Evolutionary conservation across 2,797 vertebrate species (phyloP).

Genomic region (Amniataba percoides): DNA sequence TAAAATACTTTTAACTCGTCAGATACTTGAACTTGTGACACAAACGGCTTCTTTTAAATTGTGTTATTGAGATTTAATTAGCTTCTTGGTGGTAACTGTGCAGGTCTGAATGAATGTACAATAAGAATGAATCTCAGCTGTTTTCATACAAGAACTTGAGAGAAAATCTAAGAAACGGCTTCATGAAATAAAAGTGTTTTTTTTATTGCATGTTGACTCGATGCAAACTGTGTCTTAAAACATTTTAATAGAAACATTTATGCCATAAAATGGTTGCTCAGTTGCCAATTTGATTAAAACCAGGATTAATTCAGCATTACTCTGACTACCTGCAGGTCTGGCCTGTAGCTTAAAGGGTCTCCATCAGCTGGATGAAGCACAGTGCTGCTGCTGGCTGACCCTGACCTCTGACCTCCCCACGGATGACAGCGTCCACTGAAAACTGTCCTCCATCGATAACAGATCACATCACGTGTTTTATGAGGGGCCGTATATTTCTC

Average conservation of each 20-base stretch:
- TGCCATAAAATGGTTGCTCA: background rate
- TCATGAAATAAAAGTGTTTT: background rate
- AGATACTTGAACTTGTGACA: no score
- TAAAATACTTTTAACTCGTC: no score
- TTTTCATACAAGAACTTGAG: no score
- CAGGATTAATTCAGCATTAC: no score
- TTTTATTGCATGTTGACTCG: background rate
- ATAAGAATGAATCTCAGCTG: no score
- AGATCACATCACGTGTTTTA: constrained; percentile 51
- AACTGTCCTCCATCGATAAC: constrained; percentile 50
- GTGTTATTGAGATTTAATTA: background rate
- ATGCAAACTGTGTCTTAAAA: background rate
- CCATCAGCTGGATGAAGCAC: constrained; percentile 16
- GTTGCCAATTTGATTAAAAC: background rate
- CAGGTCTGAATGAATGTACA: background rate
- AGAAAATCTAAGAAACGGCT: background rate
- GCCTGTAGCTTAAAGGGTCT: constrained; percentile 14
- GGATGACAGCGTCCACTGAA: constrained; percentile 26
- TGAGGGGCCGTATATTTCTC: constrained; percentile 9
- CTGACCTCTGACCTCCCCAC: constrained; percentile 47
- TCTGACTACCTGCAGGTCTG: background rate
- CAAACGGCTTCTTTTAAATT: no score
- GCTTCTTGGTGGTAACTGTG: background rate
- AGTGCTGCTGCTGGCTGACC: constrained; percentile 9
- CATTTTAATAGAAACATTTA: background rate